Conservation (phyloP, 2,888 invertebrate genomes). For the Coecobrya sp. region DNA sequence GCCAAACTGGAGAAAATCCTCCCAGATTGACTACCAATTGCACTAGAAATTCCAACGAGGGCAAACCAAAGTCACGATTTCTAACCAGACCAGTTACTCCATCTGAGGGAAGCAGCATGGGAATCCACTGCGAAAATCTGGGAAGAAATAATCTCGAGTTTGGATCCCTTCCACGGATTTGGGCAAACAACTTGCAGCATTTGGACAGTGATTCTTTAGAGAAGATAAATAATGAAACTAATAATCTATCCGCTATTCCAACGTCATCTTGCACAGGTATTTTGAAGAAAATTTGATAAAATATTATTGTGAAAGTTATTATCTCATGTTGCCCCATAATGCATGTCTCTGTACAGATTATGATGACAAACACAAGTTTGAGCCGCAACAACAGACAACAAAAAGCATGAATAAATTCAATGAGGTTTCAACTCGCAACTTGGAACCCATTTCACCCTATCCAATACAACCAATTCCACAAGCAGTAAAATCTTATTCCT, state of each 20-base stretch:
- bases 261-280: constrained; percentile 77
- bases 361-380: constrained; percentile 74
- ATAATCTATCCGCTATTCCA: constrained; percentile 44
- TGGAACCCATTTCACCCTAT: constrained; percentile 60
- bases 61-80: constrained; percentile 69
- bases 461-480: background rate
- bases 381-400: constrained; percentile 10
- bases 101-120: constrained; percentile 78
- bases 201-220: constrained; percentile 8
- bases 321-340: constrained; percentile 5
- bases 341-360: constrained; percentile 57
- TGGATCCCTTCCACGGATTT: constrained; percentile 72
- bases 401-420: constrained; percentile 81
- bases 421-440: constrained; percentile 76
- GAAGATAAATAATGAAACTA: constrained; percentile 29
- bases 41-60: constrained; percentile 28
- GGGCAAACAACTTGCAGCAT: constrained; percentile 33
- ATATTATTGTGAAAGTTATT: background rate
- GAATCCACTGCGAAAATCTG: constrained; percentile 1
- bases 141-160: constrained; percentile 34
- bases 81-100: constrained; percentile 84
- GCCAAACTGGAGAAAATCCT: constrained; percentile 8
- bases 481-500: constrained; percentile 68
- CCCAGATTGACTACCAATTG: background rate
- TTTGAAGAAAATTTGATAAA: background rate